Percentiles rank a stretch among this genome's conserved stretches.
Conservation (phyloP, 1,140 invertebrate species). For the Mactra quadrangularis region DNA sequence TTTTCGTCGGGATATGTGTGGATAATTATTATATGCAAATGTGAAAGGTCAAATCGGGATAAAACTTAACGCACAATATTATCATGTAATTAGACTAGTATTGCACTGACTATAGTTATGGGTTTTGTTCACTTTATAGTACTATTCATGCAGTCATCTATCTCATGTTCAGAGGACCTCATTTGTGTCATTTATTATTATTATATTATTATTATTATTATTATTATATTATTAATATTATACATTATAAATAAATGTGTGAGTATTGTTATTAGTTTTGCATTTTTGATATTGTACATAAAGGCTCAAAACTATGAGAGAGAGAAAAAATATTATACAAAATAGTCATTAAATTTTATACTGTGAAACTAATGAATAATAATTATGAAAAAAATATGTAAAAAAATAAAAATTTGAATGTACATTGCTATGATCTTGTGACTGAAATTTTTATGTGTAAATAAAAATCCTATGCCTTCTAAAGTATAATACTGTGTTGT, state of each 20-base stretch:
- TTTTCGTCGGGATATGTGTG: too few relatives aligned
- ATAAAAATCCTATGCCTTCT: constrained; percentile 57
- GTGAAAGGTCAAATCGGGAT: too few relatives aligned
- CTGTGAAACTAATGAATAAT: constrained; percentile 44
- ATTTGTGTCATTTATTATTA: not conserved
- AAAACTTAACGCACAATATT: too few relatives aligned
- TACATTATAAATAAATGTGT: constrained; percentile 36
- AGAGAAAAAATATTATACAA: constrained; percentile 40
- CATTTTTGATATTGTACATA: constrained; percentile 54
- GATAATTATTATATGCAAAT: too few relatives aligned
- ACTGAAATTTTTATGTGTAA: constrained; percentile 49
- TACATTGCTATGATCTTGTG: constrained; percentile 18
- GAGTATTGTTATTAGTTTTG: constrained; percentile 43
- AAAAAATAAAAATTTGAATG: not conserved
- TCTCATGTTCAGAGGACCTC: not conserved
- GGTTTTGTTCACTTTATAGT: constrained; percentile 11
- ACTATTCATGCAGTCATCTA: too few relatives aligned
- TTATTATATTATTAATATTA: not conserved
- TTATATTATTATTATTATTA: not conserved
- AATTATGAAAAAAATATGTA: too few relatives aligned
- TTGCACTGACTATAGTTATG: constrained; percentile 24
- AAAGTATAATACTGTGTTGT: too few relatives aligned
- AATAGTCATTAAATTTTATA: constrained; percentile 59
- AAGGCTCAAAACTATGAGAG: constrained; percentile 36
- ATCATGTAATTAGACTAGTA: constrained; percentile 1